A percentile compares a stretch with the other conserved stretches of the same genome.
These are phyloP conservation scores for Anthoscopus minutus DNA, from an alignment of 2,113 vertebrate genomes.

Conservation along the genomic window DNA sequence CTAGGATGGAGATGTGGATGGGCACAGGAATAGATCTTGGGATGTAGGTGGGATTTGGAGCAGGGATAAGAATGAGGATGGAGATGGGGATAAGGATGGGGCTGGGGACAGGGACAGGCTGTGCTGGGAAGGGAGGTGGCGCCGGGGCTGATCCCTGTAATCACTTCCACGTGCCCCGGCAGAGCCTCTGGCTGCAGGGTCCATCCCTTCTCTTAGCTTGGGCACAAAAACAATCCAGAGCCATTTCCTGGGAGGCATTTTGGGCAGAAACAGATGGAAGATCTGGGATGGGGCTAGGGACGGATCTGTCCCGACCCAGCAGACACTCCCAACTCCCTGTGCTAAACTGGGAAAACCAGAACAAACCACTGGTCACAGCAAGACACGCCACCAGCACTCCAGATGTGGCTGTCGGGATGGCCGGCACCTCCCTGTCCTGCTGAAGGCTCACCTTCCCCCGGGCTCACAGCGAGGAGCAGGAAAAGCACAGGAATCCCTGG, in stretches of 20 bases:
- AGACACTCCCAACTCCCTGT: not conserved
- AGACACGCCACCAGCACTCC: no score
- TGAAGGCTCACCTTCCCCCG: fast-evolving
- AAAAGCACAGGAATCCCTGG: not conserved
- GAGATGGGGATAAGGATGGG: no score
- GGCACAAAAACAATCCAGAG: not conserved
- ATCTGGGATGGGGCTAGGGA: not conserved
- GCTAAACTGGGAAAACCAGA: not conserved
- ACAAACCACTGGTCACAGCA: fast-evolving
- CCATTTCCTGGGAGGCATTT: not conserved
- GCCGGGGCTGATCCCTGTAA: not conserved
- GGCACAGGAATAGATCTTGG: no score
- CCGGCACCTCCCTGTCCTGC: not conserved
- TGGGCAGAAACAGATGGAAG: not conserved
- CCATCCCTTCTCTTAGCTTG: not conserved
- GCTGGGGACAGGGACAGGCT: not conserved
- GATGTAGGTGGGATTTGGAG: fast-evolving
- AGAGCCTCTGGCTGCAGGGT: not conserved
- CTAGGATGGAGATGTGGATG: no score
- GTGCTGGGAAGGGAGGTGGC: not conserved
- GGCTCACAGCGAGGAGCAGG: not conserved
- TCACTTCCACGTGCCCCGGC: not conserved
- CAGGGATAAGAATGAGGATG: fast-evolving
- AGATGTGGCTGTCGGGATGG: not conserved
- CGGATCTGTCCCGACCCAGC: fast-evolving